Percentiles rank a stretch among this genome's conserved stretches.
phyloP scores from a whole-genome alignment of 2,113 vertebrate species.

The Ia io region DNA sequence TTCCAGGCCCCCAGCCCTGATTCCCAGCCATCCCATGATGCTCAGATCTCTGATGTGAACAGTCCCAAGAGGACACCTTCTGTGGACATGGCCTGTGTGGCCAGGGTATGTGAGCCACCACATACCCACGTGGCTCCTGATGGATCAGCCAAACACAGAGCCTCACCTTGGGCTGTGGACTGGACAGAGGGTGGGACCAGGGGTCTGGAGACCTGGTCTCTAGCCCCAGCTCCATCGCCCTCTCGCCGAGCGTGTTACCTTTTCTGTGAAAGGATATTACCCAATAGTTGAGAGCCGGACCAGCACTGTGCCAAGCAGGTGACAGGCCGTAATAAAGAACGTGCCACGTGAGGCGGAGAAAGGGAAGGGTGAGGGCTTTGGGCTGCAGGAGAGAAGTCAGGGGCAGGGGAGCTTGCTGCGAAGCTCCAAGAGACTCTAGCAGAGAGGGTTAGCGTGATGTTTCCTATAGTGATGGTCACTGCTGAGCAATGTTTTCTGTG shows the following conservation, averaged over 20 bases:
- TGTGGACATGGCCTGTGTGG: neutral
- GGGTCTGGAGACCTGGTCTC: neutral
- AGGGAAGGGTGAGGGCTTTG: neutral
- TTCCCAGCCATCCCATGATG: neutral
- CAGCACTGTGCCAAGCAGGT: neutral
- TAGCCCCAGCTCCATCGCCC: neutral
- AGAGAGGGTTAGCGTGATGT: neutral
- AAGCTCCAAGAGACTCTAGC: rapidly evolving
- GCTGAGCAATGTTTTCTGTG: neutral
- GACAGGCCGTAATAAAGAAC: neutral
- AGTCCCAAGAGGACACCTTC: neutral
- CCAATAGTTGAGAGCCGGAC: neutral
- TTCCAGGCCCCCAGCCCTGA: neutral
- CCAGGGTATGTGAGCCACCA: neutral
- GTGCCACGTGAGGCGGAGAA: rapidly evolving
- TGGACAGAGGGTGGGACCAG: rapidly evolving
- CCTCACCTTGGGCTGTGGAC: no score
- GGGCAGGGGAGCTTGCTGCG: neutral
- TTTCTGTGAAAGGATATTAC: neutral
- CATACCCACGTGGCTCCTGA: neutral
- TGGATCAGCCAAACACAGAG: neutral
- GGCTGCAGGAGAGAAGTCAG: neutral
- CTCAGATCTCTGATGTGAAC: neutral
- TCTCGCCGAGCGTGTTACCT: neutral
- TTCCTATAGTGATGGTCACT: neutral